These are phyloP conservation scores for Drosophila burlai DNA, from an alignment of 1,140 invertebrate genomes.

Conservation along the genomic window DNA sequence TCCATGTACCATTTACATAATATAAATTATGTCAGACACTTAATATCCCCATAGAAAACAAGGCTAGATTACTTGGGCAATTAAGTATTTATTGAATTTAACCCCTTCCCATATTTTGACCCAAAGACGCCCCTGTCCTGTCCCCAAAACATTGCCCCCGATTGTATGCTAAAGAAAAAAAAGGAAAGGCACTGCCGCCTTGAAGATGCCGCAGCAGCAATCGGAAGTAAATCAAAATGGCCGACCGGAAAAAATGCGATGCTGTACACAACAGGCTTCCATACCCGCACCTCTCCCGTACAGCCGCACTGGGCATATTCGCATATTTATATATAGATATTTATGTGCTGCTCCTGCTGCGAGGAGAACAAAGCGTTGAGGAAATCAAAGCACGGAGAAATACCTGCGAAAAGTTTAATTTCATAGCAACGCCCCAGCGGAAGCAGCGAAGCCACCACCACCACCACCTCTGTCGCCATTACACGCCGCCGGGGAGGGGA, in stretches of 20 bases:
- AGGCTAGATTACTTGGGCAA: too few relatives aligned
- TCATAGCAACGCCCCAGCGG: slow-evolving; percentile 82
- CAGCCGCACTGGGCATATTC: slow-evolving; percentile 6
- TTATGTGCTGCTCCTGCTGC: slow-evolving; percentile 41
- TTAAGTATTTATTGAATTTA: background rate
- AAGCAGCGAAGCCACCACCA: slow-evolving; percentile 54
- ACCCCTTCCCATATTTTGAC: background rate
- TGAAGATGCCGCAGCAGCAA: slow-evolving; percentile 51
- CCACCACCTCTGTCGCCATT: slow-evolving; percentile 17
- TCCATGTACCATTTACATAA: too few relatives aligned
- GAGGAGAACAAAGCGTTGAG: slow-evolving; percentile 68
- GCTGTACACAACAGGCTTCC: slow-evolving; percentile 26
- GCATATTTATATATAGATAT: slow-evolving; percentile 37
- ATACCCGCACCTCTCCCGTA: slow-evolving; percentile 10
- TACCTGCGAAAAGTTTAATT: slow-evolving; percentile 85
- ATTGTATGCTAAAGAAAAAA: slow-evolving; percentile 22
- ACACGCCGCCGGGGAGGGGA: slow-evolving; percentile 7
- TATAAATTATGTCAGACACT: too few relatives aligned
- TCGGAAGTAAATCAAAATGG: slow-evolving; percentile 63
- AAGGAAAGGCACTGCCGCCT: slow-evolving; percentile 15
- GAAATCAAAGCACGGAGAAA: slow-evolving; percentile 78
- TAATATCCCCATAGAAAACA: background rate
- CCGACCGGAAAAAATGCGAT: slow-evolving; percentile 39
- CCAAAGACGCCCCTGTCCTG: background rate
- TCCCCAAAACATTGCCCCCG: slow-evolving; percentile 5